Evolutionary conservation across 2,797 vertebrate species (phyloP), one percentile per base, ranked within the genome.

Genomic region (Pseudochirops corinnae): DNA sequence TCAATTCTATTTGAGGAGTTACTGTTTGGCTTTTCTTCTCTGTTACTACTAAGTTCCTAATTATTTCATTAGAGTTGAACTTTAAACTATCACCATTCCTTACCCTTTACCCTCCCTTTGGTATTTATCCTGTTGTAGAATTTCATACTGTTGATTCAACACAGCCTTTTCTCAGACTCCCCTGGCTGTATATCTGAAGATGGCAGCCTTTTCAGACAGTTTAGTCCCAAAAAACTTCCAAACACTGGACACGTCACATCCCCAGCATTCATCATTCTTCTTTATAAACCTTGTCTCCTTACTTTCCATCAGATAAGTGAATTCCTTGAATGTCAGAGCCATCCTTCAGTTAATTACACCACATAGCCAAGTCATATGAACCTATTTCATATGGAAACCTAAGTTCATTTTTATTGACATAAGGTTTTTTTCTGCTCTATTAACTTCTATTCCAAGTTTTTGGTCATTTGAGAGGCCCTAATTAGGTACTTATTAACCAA

Each of bases 11-110:
- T 91, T 96, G 96, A 97, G 96, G 94, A 97, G 94, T 96, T 82
- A 96, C 93, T 97, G 93, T 97, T 98, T 96, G 97, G 95, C 95
- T 87, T 98, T 97, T 67, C 39, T 94, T 94, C 95, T 93, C 55
- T 56, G n/a, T 96, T 95, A 93, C 92, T 97, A 96, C 97, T 96
- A 96, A 97, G 62, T 97, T 96, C 93, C 94, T 91, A 96, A 96
- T 97, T 96, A 97, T 87, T 97, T 94, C 93, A 53, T 95, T 97
- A 91, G 90, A 96, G 67, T 93, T 96, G 82, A 94, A 96, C 55
- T 96, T 97, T 96, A 97, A 96, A 94, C 92, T 91, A 93, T 95
- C 46, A 62, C 94, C 92, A 67, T 93, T 97, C 96, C 96, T 96
- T 94, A 96, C 94, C 96, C 91, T 21, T 95, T 90, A 46, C 39